Conservation (phyloP, 2,797 vertebrate species). For the Jordanella pulchra region DNA sequence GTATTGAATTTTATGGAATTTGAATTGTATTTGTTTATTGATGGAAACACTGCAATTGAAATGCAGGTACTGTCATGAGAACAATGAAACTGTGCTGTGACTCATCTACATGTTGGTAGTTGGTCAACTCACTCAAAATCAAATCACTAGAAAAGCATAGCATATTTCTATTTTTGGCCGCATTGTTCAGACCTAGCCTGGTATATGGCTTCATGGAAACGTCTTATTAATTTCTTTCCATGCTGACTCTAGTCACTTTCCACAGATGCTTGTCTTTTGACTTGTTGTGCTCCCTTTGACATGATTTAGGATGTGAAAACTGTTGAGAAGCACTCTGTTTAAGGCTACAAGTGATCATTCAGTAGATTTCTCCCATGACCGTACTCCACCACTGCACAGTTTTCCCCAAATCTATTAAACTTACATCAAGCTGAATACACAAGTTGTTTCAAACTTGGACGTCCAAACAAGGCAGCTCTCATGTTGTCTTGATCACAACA, state of each 20-base stretch:
- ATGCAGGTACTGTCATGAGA: no score
- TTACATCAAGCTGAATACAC: slow-evolving; percentile 29
- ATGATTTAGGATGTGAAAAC: background rate
- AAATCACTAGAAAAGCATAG: no score
- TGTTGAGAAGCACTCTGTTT: background rate
- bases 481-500: slow-evolving; percentile 23
- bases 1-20: no score
- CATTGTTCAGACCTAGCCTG: no score
- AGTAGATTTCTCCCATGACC: slow-evolving; percentile 15
- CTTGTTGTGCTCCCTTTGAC: no score
- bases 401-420: slow-evolving; percentile 27
- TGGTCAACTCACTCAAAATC: no score
- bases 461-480: slow-evolving; percentile 20
- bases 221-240: background rate
- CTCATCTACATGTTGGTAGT: no score
- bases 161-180: no score
- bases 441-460: slow-evolving; percentile 18
- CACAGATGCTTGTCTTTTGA: background rate
- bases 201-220: background rate
- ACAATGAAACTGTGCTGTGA: no score
- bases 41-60: no score
- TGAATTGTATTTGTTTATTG: no score
- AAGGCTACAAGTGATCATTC: background rate
- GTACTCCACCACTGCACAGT: slow-evolving; percentile 9
- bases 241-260: background rate